phyloP scores from a whole-genome alignment of 2,113 vertebrate species.

The Tor tambroides region DNA sequence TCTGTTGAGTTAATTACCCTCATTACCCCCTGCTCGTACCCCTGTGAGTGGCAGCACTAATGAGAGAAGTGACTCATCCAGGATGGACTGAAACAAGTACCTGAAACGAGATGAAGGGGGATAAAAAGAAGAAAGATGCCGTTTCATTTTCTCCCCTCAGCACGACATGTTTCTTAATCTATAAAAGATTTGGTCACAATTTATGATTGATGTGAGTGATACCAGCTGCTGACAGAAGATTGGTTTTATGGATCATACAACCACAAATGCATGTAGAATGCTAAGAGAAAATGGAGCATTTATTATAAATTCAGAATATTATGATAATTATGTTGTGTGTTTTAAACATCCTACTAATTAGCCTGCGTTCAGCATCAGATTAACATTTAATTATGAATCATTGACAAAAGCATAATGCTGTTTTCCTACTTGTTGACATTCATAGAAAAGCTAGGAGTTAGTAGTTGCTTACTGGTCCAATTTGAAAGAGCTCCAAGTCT shows the following conservation, averaged over 20 bases:
- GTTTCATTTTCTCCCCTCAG: background rate
- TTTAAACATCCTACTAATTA: background rate
- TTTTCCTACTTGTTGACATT: conserved; percentile 7
- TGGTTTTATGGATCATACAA: background rate
- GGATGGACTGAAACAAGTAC: conserved; percentile 16
- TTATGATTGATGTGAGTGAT: conserved; percentile 13
- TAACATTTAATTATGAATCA: conserved; percentile 9
- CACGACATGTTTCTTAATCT: conserved; percentile 19
- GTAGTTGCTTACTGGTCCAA: background rate
- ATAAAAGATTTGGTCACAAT: background rate
- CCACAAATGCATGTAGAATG: background rate
- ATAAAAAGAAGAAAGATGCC: background rate
- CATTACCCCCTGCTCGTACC: conserved; percentile 21
- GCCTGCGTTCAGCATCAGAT: background rate
- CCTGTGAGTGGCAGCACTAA: conserved; percentile 35
- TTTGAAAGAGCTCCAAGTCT: background rate
- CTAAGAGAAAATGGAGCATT: background rate
- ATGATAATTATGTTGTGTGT: background rate
- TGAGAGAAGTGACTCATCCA: conserved; percentile 24
- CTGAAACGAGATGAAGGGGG: conserved; percentile 28
- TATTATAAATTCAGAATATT: background rate
- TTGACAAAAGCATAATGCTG: background rate
- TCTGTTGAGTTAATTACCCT: conserved; percentile 23
- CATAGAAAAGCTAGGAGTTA: background rate
- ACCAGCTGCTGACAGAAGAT: conserved; percentile 4